Evolutionary conservation across 2,888 invertebrate genomes (phyloP).

Genomic region (Drosophila picticornis): DNA sequence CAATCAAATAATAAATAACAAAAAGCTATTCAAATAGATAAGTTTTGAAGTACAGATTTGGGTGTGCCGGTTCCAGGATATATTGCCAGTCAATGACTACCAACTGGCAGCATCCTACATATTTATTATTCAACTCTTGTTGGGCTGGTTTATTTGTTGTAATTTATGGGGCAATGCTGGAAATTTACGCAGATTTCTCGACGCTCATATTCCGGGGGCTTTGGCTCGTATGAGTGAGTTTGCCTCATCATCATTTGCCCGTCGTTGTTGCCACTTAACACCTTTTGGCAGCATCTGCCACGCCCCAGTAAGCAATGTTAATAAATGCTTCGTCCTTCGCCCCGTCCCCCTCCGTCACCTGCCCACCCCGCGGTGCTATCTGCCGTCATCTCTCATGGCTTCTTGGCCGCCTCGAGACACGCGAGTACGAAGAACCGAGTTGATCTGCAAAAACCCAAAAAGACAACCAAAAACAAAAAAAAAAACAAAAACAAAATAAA

Average conservation of each 20-base stretch:
- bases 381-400: slow-evolving; percentile 28
- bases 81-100: background rate
- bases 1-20: background rate
- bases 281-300: slow-evolving; percentile 72
- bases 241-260: slow-evolving; percentile 73
- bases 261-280: slow-evolving; percentile 64
- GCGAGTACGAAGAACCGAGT: slow-evolving; percentile 35
- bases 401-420: slow-evolving; percentile 28
- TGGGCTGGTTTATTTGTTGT: slow-evolving; percentile 49
- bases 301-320: slow-evolving; percentile 70
- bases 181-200: slow-evolving; percentile 62
- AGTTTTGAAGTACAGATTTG: background rate
- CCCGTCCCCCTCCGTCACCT: background rate
- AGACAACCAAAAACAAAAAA: slow-evolving; percentile 1
- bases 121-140: slow-evolving; percentile 41
- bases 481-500: background rate
- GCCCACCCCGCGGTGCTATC: background rate
- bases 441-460: slow-evolving; percentile 60
- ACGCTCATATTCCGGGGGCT: slow-evolving; percentile 45
- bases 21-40: background rate
- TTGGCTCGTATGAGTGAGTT: slow-evolving; percentile 52
- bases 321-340: slow-evolving; percentile 55
- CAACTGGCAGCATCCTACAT: background rate
- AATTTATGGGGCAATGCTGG: slow-evolving; percentile 44
- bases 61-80: slow-evolving; percentile 26